phyloP scores from a whole-genome alignment of 2,888 invertebrate genomes.

The Parascotia fuliginaria region DNA sequence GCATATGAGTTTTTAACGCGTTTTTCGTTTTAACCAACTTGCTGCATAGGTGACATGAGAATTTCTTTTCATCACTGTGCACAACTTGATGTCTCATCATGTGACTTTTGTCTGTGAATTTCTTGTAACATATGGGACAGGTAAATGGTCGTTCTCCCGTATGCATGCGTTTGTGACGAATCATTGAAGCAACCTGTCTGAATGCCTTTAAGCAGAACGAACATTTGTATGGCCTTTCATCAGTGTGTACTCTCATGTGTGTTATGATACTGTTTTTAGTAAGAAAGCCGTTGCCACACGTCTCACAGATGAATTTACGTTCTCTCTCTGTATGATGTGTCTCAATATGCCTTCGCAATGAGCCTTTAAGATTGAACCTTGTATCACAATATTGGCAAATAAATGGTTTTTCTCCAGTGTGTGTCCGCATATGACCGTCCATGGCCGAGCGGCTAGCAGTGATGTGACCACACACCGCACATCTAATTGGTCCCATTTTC shows the following conservation, averaged over 20 bases:
- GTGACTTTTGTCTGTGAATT: constrained; percentile 66
- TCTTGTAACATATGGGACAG: constrained; percentile 69
- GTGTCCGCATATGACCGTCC: constrained; percentile 70
- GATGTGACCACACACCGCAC: constrained; percentile 67
- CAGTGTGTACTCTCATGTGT: constrained; percentile 74
- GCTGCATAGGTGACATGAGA: constrained; percentile 82
- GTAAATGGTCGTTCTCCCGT: constrained; percentile 76
- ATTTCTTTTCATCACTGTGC: constrained; percentile 81
- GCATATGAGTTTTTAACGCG: constrained; percentile 80
- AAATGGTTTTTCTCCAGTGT: constrained; percentile 77
- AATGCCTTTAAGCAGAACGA: constrained; percentile 67
- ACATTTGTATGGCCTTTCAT: constrained; percentile 72
- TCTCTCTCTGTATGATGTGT: constrained; percentile 64
- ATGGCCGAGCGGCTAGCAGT: constrained; percentile 65
- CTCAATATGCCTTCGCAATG: constrained; percentile 65
- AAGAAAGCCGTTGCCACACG: constrained; percentile 74
- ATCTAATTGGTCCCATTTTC: constrained; percentile 61
- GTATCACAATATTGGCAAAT: constrained; percentile 60
- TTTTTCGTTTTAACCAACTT: constrained; percentile 80
- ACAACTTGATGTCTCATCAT: constrained; percentile 70
- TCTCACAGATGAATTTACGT: constrained; percentile 73
- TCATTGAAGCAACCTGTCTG: constrained; percentile 70
- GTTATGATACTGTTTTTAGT: constrained; percentile 71
- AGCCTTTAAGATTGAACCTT: constrained; percentile 66
- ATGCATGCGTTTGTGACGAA: constrained; percentile 73